Percentiles rank a stretch among this genome's conserved stretches.
phyloP scores from a whole-genome alignment of 2,113 vertebrate species.

The Nerophis lumbriciformis region DNA sequence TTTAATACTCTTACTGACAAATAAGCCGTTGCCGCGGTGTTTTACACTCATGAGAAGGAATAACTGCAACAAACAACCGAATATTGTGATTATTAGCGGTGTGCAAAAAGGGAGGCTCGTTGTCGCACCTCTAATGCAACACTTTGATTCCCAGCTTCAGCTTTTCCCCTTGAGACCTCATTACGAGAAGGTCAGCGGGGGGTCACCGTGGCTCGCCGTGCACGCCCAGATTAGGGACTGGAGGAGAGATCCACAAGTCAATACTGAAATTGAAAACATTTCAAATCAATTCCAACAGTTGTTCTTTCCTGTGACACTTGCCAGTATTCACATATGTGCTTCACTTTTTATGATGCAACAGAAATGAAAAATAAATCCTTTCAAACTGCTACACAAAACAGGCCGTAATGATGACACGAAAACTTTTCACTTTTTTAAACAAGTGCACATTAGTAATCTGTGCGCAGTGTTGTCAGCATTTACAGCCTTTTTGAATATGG shows the following conservation, averaged over 20 bases:
- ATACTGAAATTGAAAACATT: constrained; percentile 36
- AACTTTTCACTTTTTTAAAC: too few relatives aligned
- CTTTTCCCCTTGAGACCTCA: constrained; percentile 42
- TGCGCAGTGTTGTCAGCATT: too few relatives aligned
- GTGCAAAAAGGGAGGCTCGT: constrained; percentile 35
- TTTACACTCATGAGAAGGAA: constrained; percentile 28
- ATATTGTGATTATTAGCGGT: background rate
- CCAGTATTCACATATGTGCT: too few relatives aligned
- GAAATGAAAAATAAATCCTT: too few relatives aligned
- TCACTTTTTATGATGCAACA: too few relatives aligned
- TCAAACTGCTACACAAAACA: too few relatives aligned
- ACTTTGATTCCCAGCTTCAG: constrained; percentile 53
- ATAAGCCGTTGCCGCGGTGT: constrained; percentile 28
- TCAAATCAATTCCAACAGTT: background rate
- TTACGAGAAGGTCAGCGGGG: constrained; percentile 55
- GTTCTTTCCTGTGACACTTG: background rate
- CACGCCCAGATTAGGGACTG: constrained; percentile 13
- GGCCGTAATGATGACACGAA: too few relatives aligned
- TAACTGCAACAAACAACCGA: constrained; percentile 19
- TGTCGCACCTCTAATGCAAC: constrained; percentile 31
- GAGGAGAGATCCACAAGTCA: constrained; percentile 20
- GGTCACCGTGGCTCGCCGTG: constrained; percentile 30
- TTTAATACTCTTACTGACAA: constrained; percentile 61
- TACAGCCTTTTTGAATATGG: too few relatives aligned
- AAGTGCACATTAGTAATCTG: too few relatives aligned